phyloP scores from a whole-genome alignment of 2,113 vertebrate species.

The Gavia stellata region DNA sequence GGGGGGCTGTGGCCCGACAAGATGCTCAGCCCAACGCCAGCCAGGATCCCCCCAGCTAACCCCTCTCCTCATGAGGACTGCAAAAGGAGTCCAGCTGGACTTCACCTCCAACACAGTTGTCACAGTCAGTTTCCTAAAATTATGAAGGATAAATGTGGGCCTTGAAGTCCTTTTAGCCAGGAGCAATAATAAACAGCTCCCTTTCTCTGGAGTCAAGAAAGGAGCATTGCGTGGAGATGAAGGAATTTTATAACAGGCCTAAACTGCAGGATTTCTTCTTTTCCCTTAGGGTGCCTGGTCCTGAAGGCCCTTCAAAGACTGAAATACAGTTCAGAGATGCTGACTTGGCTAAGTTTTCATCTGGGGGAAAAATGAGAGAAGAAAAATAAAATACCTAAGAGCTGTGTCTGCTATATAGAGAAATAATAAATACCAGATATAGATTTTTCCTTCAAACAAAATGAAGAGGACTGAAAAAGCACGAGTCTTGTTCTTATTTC shows the following conservation, averaged over 20 bases:
- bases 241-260: background rate
- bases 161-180: background rate
- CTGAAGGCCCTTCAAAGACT: constrained; percentile 14
- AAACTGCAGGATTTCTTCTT: constrained; percentile 1
- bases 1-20: background rate
- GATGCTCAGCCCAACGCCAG: fast-evolving
- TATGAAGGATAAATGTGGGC: background rate
- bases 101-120: background rate
- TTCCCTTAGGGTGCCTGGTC: background rate
- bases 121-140: background rate
- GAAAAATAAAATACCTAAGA: background rate
- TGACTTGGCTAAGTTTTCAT: background rate
- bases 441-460: background rate
- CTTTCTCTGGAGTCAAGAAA: background rate
- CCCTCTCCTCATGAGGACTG: background rate
- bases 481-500: background rate
- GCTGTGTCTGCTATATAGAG: background rate
- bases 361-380: background rate
- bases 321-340: background rate
- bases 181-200: background rate
- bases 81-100: background rate
- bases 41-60: background rate
- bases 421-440: background rate
- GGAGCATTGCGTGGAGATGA: background rate
- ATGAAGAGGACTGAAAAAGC: background rate